A percentile compares a stretch with the other conserved stretches of the same genome.
Conservation (phyloP, 2,113 vertebrate genomes). For the Oryzias woworae region DNA sequence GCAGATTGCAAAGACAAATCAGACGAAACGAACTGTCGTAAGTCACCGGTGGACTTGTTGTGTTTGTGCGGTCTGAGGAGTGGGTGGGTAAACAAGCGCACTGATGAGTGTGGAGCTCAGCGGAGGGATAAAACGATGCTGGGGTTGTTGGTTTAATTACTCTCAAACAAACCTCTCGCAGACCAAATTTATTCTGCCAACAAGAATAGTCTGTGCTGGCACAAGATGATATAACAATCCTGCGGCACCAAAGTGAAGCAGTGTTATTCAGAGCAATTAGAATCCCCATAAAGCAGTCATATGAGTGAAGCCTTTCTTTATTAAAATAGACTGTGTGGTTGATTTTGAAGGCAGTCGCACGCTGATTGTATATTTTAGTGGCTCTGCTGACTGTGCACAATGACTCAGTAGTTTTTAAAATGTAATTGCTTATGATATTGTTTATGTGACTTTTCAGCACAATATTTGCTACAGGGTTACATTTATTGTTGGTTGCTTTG, state of each 20-base stretch:
- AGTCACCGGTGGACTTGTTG: constrained; percentile 60
- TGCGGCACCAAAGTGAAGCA: neutral
- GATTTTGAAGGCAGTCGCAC: neutral
- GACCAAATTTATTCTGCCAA: constrained; percentile 5
- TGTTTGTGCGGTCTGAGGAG: constrained; percentile 7
- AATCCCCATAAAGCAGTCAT: constrained; percentile 1
- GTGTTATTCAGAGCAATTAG: constrained; percentile 1
- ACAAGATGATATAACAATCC: constrained; percentile 4
- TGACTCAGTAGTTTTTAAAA: too few relatives aligned
- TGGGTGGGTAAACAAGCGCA: neutral
- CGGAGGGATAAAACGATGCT: neutral
- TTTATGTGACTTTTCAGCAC: neutral
- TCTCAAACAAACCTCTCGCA: constrained; percentile 13
- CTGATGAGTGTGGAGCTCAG: constrained; percentile 6
- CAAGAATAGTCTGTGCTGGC: constrained; percentile 5
- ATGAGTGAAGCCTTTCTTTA: neutral
- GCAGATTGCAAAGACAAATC: constrained; percentile 98
- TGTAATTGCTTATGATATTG: too few relatives aligned
- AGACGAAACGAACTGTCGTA: constrained; percentile 92
- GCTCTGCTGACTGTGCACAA: neutral
- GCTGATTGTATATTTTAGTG: neutral
- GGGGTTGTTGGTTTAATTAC: constrained; percentile 8
- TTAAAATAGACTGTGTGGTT: constrained; percentile 15
- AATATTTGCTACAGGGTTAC: neutral
- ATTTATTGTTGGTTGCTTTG: constrained; percentile 5